Conservation (phyloP, 1,140 invertebrate genomes). For the Drosophila tristis region DNA sequence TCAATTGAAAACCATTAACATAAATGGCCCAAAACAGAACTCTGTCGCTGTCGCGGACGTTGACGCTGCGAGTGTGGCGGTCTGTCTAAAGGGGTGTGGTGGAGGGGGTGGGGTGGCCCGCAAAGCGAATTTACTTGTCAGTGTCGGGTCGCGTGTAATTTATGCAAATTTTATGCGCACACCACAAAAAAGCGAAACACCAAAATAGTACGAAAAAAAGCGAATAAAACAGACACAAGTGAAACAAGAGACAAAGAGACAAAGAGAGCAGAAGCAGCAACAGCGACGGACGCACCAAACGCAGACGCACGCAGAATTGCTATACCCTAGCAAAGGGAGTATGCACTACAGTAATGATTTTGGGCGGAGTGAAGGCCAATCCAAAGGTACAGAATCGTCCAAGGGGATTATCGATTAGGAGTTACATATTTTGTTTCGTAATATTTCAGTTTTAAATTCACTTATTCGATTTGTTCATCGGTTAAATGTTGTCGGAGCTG, state of each 20-base stretch:
- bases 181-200: constrained; percentile 56
- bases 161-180: constrained; percentile 77
- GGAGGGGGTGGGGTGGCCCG: constrained; percentile 12
- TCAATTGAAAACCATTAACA: constrained; percentile 75
- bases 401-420: too few species aligned
- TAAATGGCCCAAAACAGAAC: constrained; percentile 59
- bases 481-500: too few species aligned
- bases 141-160: constrained; percentile 61
- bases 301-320: constrained; percentile 40
- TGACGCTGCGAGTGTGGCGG: constrained; percentile 20
- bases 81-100: background rate
- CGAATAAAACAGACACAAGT: constrained; percentile 43
- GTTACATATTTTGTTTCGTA: too few species aligned
- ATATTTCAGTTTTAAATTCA: too few species aligned
- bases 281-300: constrained; percentile 27
- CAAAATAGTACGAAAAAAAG: constrained; percentile 7
- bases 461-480: too few species aligned
- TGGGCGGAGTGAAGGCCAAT: too few species aligned
- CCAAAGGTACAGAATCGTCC: too few species aligned
- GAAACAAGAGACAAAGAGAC: constrained; percentile 28
- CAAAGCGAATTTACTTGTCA: constrained; percentile 51
- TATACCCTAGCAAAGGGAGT: too few species aligned
- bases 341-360: too few species aligned
- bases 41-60: constrained; percentile 2
- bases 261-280: constrained; percentile 7